Conservation (phyloP, 2,113 vertebrate species). For the Varanus salvator region DNA sequence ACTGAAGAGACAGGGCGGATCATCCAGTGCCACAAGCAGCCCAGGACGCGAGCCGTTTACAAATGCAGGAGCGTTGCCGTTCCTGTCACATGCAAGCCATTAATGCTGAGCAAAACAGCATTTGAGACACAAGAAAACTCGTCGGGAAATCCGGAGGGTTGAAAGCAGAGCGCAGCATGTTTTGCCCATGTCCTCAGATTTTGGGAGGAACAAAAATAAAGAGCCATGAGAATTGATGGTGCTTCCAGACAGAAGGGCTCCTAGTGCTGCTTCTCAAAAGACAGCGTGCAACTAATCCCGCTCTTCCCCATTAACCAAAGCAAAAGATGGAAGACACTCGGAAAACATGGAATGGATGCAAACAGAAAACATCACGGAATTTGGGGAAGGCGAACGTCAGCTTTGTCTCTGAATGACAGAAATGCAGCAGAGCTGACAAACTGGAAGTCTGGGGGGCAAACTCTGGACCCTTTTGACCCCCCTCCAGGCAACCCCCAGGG, state of each 20-base stretch:
- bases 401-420: neutral
- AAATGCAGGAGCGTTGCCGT: no score
- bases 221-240: neutral
- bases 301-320: neutral
- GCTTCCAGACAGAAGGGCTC: neutral
- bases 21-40: neutral
- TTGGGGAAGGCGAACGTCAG: neutral
- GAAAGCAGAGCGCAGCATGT: neutral
- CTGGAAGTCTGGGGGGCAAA: neutral
- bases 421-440: neutral
- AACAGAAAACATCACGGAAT: neutral
- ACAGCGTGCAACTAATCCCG: no score
- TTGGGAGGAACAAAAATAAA: neutral
- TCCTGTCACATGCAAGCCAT: neutral
- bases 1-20: no score
- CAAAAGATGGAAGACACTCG: neutral
- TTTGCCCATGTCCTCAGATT: neutral
- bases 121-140: neutral
- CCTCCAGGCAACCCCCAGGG: neutral
- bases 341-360: neutral
- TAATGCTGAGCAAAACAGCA: slow-evolving; percentile 2
- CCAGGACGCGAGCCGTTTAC: no score
- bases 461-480: neutral
- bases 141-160: neutral
- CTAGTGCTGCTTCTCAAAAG: no score